phyloP scores from a whole-genome alignment of 2,888 invertebrate genomes.

The Acleris cristana region DNA sequence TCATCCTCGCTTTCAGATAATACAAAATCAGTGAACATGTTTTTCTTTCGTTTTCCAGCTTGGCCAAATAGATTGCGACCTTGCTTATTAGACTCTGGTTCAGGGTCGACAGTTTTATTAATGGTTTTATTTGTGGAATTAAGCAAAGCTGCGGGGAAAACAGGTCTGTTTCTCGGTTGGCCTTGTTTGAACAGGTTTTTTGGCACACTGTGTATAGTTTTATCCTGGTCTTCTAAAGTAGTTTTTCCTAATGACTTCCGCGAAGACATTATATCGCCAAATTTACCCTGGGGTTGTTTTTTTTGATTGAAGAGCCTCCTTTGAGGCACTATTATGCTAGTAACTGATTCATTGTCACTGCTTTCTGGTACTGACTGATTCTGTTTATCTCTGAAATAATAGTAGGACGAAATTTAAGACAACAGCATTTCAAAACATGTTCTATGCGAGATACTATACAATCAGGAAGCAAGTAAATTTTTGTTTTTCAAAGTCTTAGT shows the following conservation, averaged over 20 bases:
- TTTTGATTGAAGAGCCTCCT: conserved; percentile 66
- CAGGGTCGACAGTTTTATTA: conserved; percentile 60
- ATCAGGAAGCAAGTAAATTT: too few species aligned
- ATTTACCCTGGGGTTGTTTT: conserved; percentile 56
- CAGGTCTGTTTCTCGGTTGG: conserved; percentile 53
- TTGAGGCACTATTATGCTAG: conserved; percentile 71
- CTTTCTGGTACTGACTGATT: conserved; percentile 65
- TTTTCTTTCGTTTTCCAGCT: conserved; percentile 57
- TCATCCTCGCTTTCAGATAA: conserved; percentile 73
- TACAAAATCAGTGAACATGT: conserved; percentile 69
- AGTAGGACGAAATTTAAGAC: conserved; percentile 8
- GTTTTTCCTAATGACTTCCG: conserved; percentile 59
- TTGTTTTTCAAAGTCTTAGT: too few species aligned
- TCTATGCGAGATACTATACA: too few species aligned
- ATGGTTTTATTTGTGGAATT: conserved; percentile 62
- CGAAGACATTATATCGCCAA: conserved; percentile 52
- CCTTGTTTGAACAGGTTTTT: conserved; percentile 61
- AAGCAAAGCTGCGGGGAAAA: conserved; percentile 64
- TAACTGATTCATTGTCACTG: conserved; percentile 71
- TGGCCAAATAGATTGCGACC: conserved; percentile 64
- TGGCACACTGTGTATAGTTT: conserved; percentile 53
- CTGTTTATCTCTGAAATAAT: conserved; percentile 57
- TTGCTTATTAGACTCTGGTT: conserved; percentile 53
- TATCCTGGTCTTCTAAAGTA: conserved; percentile 50
- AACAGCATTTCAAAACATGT: background rate